Percentiles rank a stretch among this genome's conserved stretches.
These are phyloP conservation scores for Sebastes taczanowskii DNA, from an alignment of 2,797 vertebrate species.

Conservation along the genomic window DNA sequence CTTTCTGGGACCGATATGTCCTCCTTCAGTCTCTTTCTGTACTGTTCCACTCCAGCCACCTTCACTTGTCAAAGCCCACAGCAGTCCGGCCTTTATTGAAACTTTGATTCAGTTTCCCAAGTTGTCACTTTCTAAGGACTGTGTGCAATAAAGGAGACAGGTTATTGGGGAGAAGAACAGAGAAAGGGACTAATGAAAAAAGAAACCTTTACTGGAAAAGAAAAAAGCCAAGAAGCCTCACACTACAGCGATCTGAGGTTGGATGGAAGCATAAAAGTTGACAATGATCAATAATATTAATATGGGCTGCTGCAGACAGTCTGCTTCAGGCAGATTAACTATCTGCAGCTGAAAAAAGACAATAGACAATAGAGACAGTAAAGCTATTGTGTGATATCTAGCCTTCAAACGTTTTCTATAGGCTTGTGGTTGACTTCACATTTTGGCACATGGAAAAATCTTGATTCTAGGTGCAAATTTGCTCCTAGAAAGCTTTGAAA, in stretches of 20 bases:
- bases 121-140: constrained; percentile 80
- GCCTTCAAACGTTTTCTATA: constrained; percentile 2
- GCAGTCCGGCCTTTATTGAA: constrained; percentile 80
- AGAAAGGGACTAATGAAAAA: constrained; percentile 67
- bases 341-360: constrained; percentile 51
- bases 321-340: constrained; percentile 65
- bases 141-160: constrained; percentile 81
- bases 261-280: constrained; percentile 60
- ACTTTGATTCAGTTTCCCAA: constrained; percentile 80
- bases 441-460: background rate
- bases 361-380: constrained; percentile 29
- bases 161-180: constrained; percentile 72
- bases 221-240: constrained; percentile 27
- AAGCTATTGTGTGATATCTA: constrained; percentile 25
- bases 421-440: background rate
- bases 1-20: constrained; percentile 75
- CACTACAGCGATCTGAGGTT: constrained; percentile 40
- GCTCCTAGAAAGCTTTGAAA: background rate
- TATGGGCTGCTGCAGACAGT: constrained; percentile 67
- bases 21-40: constrained; percentile 63
- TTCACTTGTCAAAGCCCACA: constrained; percentile 78
- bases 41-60: constrained; percentile 65
- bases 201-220: constrained; percentile 61
- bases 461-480: background rate
- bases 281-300: constrained; percentile 84